phyloP scores from a whole-genome alignment of 2,888 invertebrate genomes.

The Andrena minutula region DNA sequence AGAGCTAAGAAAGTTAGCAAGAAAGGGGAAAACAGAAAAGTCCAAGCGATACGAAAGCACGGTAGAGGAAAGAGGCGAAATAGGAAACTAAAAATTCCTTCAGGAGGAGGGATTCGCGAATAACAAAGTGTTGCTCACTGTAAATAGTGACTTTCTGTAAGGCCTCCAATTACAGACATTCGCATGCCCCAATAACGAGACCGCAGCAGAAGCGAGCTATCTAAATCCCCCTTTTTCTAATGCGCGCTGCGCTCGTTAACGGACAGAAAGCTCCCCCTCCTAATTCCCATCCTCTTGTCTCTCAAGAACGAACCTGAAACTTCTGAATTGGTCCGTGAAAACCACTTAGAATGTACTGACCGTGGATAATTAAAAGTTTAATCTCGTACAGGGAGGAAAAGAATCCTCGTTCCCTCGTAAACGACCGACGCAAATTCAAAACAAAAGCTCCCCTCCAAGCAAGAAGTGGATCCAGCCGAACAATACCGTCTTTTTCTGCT shows the following conservation, averaged over 20 bases:
- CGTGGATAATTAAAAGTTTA: slow-evolving; percentile 46
- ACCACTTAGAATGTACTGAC: slow-evolving; percentile 41
- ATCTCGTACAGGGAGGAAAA: slow-evolving; percentile 6
- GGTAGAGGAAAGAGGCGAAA: too few relatives aligned
- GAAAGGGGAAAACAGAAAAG: not conserved
- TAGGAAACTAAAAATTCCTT: too few relatives aligned
- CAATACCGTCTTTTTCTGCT: not conserved
- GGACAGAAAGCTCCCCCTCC: slow-evolving; percentile 1
- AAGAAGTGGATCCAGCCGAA: not conserved
- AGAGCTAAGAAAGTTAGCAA: too few relatives aligned
- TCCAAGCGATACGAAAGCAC: too few relatives aligned
- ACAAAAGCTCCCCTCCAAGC: slow-evolving; percentile 12
- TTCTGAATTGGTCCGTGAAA: slow-evolving; percentile 30
- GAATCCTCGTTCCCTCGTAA: slow-evolving; percentile 25
- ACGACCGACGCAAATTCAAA: slow-evolving; percentile 16
- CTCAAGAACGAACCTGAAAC: slow-evolving; percentile 26
- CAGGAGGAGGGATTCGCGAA: too few relatives aligned
- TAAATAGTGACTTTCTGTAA: not conserved
- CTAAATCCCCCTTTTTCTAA: slow-evolving; percentile 2
- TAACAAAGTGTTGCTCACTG: too few relatives aligned
- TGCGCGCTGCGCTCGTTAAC: slow-evolving; percentile 6
- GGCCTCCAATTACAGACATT: not conserved
- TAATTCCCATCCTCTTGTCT: slow-evolving; percentile 14
- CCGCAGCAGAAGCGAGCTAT: not conserved
- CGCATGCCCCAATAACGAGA: not conserved